A percentile compares a stretch with the other conserved stretches of the same genome.
These are phyloP conservation scores for Eulemur rubriventer DNA, from an alignment of 2,797 vertebrate species.

Conservation along the genomic window DNA sequence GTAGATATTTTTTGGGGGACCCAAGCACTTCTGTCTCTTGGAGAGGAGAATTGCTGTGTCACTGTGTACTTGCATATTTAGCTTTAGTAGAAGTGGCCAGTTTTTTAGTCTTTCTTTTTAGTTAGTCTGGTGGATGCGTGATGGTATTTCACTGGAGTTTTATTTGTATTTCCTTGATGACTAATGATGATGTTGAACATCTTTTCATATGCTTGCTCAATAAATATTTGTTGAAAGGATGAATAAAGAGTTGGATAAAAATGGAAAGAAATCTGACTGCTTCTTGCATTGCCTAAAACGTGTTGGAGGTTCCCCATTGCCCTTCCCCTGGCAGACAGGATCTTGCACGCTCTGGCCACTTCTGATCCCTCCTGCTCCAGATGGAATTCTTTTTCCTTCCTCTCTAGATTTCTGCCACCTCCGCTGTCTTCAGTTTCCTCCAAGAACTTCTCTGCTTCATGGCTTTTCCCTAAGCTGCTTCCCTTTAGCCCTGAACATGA, in stretches of 20 bases:
- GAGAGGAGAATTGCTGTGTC: neutral
- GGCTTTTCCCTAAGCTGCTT: neutral
- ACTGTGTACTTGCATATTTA: neutral
- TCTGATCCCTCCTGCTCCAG: no score
- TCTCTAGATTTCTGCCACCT: neutral
- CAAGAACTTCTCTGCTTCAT: neutral
- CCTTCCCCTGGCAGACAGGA: neutral
- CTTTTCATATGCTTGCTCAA: neutral
- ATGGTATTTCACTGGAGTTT: neutral
- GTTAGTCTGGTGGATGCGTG: neutral
- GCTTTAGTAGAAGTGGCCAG: neutral
- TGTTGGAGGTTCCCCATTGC: neutral
- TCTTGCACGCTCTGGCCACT: neutral
- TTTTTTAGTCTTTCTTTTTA: neutral
- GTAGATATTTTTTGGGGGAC: neutral
- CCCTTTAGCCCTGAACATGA: neutral
- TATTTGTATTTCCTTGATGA: neutral
- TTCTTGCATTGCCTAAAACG: neutral
- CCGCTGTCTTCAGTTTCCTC: neutral
- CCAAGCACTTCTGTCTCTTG: neutral
- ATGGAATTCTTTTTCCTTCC: neutral
- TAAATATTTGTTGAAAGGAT: neutral
- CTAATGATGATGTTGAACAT: neutral
- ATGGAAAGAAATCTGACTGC: neutral
- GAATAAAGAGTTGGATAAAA: neutral